Evolutionary conservation across 2,888 invertebrate species (phyloP), one percentile per base, ranked within the genome.

Genomic region (Lamellibrachia satsuma): DNA sequence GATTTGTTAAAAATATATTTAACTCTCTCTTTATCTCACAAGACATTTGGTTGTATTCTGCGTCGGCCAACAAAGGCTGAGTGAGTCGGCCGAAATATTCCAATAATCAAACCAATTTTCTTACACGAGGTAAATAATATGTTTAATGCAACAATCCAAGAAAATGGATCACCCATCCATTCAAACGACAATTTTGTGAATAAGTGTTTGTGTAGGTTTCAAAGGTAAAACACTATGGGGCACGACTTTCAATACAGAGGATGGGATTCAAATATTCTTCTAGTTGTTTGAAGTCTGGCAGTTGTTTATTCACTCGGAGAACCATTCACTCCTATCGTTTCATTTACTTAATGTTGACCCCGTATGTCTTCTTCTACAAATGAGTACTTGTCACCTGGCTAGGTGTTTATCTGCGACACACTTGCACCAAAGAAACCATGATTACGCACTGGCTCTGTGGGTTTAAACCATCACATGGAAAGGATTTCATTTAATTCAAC

Each of bases 271-370:
- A 91, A 27, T 27, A 91, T 55, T 55, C 91, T 91, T 91, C 27
- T n/a, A 27, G 91, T 27, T 2, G 91, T 91, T 91, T 22, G 91
- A 27, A n/a, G 27, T 27, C 27, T 91, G 27, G 91, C 27, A 7
- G 27, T 91, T 4, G 27, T 91, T 91, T 27, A 91, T 91, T 91
- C 91, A 91, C 91, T 91, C 27, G 91, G 6, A 39, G 39, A 39
- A 39, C 39, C 39, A 39, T 39, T 39, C 39, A 39, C 39, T 39
- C 39, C 39, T 39, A n/a, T 91, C 22, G 91, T 22, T 91, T 91
- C 39, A 22, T 91, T 91, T 27, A 27, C 22, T 91, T n/a, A 91
- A 27, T 91, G 91, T 91, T 91, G 91, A 91, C 91, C 91, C 91
- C 22, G 91, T 91, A 39, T 91, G 91, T 91, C 27, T n/a, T 9